These are phyloP conservation scores for Phorcus lineatus DNA, from an alignment of 2,888 invertebrate genomes.

Conservation along the genomic window DNA sequence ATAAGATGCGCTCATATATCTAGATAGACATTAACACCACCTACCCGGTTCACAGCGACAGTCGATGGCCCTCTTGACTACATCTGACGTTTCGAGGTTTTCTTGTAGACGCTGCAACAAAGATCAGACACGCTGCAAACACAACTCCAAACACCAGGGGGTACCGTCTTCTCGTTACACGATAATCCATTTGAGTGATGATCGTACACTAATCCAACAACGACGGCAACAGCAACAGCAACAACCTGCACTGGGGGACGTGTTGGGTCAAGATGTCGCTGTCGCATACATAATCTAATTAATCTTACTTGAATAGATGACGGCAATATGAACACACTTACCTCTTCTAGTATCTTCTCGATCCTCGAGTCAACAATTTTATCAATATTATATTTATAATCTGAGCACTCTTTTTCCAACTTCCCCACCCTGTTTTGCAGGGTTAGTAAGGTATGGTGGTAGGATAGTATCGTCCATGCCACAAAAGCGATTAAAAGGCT, in stretches of 20 bases:
- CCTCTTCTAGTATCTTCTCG: slow-evolving; percentile 28
- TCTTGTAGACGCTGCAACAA: slow-evolving; percentile 23
- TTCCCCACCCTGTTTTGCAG: slow-evolving; percentile 38
- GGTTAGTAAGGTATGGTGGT: slow-evolving; percentile 39
- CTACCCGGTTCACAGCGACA: slow-evolving; percentile 36
- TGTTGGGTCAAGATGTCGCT: too few species aligned
- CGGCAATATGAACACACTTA: not conserved
- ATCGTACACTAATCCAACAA: too few species aligned
- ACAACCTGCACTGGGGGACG: too few species aligned
- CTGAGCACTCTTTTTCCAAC: slow-evolving; percentile 37
- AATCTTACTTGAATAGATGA: too few species aligned
- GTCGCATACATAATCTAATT: too few species aligned
- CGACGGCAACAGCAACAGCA: too few species aligned
- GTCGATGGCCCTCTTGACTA: slow-evolving; percentile 29
- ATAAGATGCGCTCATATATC: too few species aligned
- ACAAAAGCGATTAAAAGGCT: slow-evolving; percentile 41
- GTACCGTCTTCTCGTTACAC: not conserved
- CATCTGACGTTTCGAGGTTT: not conserved
- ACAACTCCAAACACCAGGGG: not conserved
- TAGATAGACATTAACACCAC: not conserved
- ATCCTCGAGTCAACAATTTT: slow-evolving; percentile 31
- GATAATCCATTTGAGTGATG: too few species aligned
- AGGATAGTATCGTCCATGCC: slow-evolving; percentile 46
- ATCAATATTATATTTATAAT: slow-evolving; percentile 31
- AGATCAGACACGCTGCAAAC: not conserved